These are phyloP conservation scores for Macropus fuliginosus DNA, from an alignment of 2,797 vertebrate genomes.

Conservation along the genomic window DNA sequence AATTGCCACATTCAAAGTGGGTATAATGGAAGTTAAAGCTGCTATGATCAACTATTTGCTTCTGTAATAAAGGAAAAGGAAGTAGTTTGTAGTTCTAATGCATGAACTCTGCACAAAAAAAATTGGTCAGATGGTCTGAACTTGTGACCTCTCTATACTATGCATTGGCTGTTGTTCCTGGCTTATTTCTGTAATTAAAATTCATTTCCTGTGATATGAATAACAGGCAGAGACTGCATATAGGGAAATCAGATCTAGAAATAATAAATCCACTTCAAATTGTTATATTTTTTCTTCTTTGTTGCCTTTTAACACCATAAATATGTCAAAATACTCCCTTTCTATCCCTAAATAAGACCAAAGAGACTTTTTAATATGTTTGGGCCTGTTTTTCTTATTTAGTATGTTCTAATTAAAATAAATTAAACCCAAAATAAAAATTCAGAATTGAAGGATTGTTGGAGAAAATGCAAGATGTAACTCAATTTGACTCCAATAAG, in stretches of 20 bases:
- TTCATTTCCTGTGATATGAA: slow-evolving; percentile 29
- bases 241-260: slow-evolving; percentile 54
- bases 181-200: slow-evolving; percentile 64
- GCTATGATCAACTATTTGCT: slow-evolving; percentile 30
- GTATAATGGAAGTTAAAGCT: slow-evolving; percentile 30
- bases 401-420: slow-evolving; percentile 50
- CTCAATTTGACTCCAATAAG: slow-evolving; percentile 8
- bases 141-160: slow-evolving; percentile 11
- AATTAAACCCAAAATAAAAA: slow-evolving; percentile 51
- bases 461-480: not conserved
- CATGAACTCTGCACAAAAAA: not conserved
- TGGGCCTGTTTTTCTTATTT: slow-evolving; percentile 29
- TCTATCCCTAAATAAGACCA: slow-evolving; percentile 53
- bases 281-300: slow-evolving; percentile 23
- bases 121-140: slow-evolving; percentile 31
- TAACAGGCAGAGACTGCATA: slow-evolving; percentile 35
- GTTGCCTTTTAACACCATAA: slow-evolving; percentile 44
- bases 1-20: slow-evolving; percentile 21
- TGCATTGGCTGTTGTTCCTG: slow-evolving; percentile 25
- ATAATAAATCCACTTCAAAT: slow-evolving; percentile 38
- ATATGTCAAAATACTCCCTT: slow-evolving; percentile 54
- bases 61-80: slow-evolving; percentile 34
- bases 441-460: slow-evolving; percentile 30
- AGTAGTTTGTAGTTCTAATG: slow-evolving; percentile 12
- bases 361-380: not conserved